Conservation (phyloP, 2,113 vertebrate species). For the Bambusicola thoracicus region DNA sequence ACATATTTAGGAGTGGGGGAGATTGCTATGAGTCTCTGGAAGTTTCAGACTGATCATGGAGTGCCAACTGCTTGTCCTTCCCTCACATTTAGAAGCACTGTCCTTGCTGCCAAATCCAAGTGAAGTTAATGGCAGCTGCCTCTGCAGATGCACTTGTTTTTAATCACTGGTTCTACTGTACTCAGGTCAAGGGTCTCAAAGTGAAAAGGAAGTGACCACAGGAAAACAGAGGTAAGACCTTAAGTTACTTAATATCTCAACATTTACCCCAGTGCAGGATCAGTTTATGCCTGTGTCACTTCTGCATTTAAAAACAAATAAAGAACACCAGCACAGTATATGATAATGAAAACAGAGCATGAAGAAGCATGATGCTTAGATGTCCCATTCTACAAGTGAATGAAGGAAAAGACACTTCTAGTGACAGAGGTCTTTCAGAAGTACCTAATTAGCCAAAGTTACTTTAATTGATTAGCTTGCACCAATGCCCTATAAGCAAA, state of each 20-base stretch:
- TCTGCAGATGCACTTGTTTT: neutral
- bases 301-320: neutral
- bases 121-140: neutral
- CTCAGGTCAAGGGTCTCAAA: too few species aligned
- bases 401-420: neutral
- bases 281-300: neutral
- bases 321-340: neutral
- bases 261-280: neutral
- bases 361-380: neutral
- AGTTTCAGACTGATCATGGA: neutral
- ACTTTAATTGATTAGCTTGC: neutral
- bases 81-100: neutral
- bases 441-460: neutral
- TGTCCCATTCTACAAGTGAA: neutral
- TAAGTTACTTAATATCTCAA: neutral
- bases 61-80: neutral
- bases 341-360: neutral
- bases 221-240: neutral
- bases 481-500: neutral
- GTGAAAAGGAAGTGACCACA: neutral
- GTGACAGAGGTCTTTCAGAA: neutral
- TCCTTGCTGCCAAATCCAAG: neutral
- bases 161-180: neutral
- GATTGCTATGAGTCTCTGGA: neutral
- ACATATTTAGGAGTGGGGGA: neutral